These are phyloP conservation scores for Ctenopoma kingsleyae DNA, from an alignment of 2,797 vertebrate species.

Conservation along the genomic window DNA sequence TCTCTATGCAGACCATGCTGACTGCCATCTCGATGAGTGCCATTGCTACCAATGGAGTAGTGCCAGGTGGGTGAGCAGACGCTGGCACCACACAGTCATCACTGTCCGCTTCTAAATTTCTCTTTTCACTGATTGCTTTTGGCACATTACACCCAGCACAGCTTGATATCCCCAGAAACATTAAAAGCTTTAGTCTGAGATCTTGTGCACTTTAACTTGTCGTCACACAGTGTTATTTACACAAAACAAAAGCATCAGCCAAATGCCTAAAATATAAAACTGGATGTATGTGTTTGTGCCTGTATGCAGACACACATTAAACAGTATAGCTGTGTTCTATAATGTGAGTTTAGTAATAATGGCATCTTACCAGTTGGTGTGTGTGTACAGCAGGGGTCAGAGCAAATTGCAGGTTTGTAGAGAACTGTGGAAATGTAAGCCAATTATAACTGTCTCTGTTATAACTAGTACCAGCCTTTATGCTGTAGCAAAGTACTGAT, in stretches of 20 bases:
- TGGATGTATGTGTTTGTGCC: constrained; percentile 24
- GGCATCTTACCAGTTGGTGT: constrained; percentile 57
- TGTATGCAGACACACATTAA: constrained; percentile 27
- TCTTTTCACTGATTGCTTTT: constrained; percentile 71
- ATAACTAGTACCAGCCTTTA: constrained; percentile 51
- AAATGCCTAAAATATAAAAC: constrained; percentile 36
- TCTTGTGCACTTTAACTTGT: constrained; percentile 62
- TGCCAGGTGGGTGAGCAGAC: constrained; percentile 92
- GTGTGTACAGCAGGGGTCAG: constrained; percentile 61
- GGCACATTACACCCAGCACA: constrained; percentile 62
- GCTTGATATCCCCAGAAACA: constrained; percentile 71
- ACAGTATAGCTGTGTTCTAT: constrained; percentile 53
- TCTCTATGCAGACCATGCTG: constrained; percentile 92
- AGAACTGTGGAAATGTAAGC: constrained; percentile 52
- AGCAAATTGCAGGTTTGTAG: constrained; percentile 72
- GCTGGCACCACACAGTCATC: constrained; percentile 67
- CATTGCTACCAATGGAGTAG: constrained; percentile 98
- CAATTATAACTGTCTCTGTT: constrained; percentile 70
- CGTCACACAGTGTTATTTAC: constrained; percentile 56
- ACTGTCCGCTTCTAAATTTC: constrained; percentile 70
- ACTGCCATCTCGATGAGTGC: constrained; percentile 99
- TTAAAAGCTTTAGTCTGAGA: constrained; percentile 64
- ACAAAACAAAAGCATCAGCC: constrained; percentile 64
- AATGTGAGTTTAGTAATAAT: constrained; percentile 70
- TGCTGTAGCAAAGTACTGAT: constrained; percentile 62